phyloP scores from a whole-genome alignment of 2,888 invertebrate genomes.

The Griposia aprilina region DNA sequence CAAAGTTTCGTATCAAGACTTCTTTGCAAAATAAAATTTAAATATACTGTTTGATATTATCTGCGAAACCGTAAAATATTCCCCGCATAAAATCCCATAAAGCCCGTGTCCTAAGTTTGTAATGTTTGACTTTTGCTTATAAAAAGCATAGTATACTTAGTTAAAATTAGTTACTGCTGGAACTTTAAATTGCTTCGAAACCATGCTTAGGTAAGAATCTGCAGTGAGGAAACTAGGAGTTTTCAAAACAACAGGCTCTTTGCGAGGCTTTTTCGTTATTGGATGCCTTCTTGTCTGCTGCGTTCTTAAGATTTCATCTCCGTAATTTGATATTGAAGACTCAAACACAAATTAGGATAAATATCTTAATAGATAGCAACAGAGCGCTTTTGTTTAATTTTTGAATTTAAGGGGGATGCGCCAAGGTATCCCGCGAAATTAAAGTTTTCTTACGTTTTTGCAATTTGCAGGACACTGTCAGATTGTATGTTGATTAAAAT shows the following conservation, averaged over 20 bases:
- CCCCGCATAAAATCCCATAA: slow-evolving; percentile 5
- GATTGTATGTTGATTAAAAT: no score
- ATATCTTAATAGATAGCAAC: not conserved
- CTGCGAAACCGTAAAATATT: slow-evolving; percentile 12
- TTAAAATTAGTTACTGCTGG: slow-evolving; percentile 58
- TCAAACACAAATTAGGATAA: not conserved
- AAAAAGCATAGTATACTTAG: slow-evolving; percentile 55
- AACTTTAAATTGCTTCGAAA: slow-evolving; percentile 63
- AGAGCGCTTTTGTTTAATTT: not conserved
- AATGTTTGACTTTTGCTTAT: slow-evolving; percentile 18
- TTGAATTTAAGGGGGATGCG: no score
- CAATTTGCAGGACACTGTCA: no score
- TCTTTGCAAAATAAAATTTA: not conserved
- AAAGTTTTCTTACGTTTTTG: no score
- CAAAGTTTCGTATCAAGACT: not conserved
- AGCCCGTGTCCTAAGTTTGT: slow-evolving; percentile 6
- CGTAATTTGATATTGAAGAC: slow-evolving; percentile 6
- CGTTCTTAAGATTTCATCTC: slow-evolving; percentile 10
- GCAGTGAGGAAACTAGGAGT: slow-evolving; percentile 28
- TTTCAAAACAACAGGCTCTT: slow-evolving; percentile 34
- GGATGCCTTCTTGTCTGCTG: slow-evolving; percentile 7
- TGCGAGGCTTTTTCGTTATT: slow-evolving; percentile 36
- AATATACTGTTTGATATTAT: not conserved
- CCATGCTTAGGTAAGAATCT: slow-evolving; percentile 37
- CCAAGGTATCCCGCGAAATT: no score